These are phyloP conservation scores for Eurytemora carolleeae DNA, from an alignment of 1,140 invertebrate genomes.

Conservation along the genomic window DNA sequence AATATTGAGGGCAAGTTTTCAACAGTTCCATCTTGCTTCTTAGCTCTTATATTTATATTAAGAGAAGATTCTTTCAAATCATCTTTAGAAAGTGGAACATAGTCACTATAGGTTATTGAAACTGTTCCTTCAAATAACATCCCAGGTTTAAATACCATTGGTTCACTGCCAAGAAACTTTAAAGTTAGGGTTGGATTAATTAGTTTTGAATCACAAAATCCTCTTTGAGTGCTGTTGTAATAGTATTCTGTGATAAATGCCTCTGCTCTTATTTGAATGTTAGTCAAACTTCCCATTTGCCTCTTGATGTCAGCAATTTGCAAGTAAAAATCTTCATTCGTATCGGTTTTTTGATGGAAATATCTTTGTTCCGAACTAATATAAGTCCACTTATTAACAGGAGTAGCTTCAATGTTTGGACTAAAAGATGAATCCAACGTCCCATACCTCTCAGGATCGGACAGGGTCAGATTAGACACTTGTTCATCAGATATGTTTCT, in stretches of 20 bases:
- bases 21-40: not conserved
- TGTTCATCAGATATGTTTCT: no score
- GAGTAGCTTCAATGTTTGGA: no score
- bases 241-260: slow-evolving; percentile 18
- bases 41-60: slow-evolving; percentile 1
- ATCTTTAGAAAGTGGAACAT: slow-evolving; percentile 15
- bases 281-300: slow-evolving; percentile 3
- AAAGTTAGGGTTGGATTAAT: slow-evolving; percentile 29
- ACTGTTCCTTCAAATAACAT: slow-evolving; percentile 27
- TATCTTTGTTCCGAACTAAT: not conserved
- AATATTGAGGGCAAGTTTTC: slow-evolving; percentile 1
- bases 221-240: slow-evolving; percentile 16
- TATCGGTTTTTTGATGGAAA: slow-evolving; percentile 16
- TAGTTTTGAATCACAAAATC: slow-evolving; percentile 32
- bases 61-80: slow-evolving; percentile 17
- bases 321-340: slow-evolving; percentile 20
- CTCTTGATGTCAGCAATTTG: slow-evolving; percentile 18
- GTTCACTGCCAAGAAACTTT: slow-evolving; percentile 31
- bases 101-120: slow-evolving; percentile 18
- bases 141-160: slow-evolving; percentile 36
- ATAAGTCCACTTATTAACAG: slow-evolving; percentile 18
- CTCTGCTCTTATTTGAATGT: slow-evolving; percentile 18
- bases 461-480: no score
- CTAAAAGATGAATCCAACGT: no score
- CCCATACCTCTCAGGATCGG: no score